phyloP scores from a whole-genome alignment of 2,113 vertebrate genomes.

The Pristiophorus japonicus region DNA sequence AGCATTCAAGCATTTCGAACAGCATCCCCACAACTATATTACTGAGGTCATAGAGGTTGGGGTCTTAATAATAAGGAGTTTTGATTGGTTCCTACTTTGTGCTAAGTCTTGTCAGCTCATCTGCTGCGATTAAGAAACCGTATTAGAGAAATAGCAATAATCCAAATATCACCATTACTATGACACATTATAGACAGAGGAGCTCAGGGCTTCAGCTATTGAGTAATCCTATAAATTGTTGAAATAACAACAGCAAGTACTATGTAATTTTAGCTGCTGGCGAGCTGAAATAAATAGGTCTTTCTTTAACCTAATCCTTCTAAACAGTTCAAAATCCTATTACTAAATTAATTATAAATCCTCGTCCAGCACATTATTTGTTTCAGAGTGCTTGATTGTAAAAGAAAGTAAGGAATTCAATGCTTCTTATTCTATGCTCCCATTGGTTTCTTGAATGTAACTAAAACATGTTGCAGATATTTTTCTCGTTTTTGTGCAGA shows the following conservation, averaged over 20 bases:
- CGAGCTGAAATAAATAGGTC: slow-evolving; percentile 66
- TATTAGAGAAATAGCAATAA: slow-evolving; percentile 54
- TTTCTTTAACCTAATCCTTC: slow-evolving; percentile 75
- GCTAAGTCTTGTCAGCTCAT: slow-evolving; percentile 49
- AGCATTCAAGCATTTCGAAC: slow-evolving; percentile 50
- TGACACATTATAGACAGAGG: slow-evolving; percentile 44
- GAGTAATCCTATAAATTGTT: slow-evolving; percentile 57
- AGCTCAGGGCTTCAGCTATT: slow-evolving; percentile 43
- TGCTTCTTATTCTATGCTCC: slow-evolving; percentile 19
- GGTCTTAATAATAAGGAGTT: slow-evolving; percentile 46
- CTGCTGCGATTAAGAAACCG: slow-evolving; percentile 54
- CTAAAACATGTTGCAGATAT: not conserved
- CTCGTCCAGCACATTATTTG: slow-evolving; percentile 57
- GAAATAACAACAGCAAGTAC: slow-evolving; percentile 51
- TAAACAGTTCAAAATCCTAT: slow-evolving; percentile 79
- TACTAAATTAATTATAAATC: slow-evolving; percentile 74
- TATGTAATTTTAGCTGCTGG: slow-evolving; percentile 56
- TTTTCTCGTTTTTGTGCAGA: not conserved
- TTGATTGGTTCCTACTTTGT: slow-evolving; percentile 51
- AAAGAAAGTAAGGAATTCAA: slow-evolving; percentile 46
- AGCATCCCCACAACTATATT: slow-evolving; percentile 44
- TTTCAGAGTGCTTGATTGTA: slow-evolving; percentile 52
- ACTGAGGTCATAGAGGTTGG: slow-evolving; percentile 48
- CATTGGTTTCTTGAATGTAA: not conserved
- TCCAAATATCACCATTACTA: slow-evolving; percentile 50